phyloP scores from a whole-genome alignment of 2,113 vertebrate genomes.

The Pseudopodoces humilis region DNA sequence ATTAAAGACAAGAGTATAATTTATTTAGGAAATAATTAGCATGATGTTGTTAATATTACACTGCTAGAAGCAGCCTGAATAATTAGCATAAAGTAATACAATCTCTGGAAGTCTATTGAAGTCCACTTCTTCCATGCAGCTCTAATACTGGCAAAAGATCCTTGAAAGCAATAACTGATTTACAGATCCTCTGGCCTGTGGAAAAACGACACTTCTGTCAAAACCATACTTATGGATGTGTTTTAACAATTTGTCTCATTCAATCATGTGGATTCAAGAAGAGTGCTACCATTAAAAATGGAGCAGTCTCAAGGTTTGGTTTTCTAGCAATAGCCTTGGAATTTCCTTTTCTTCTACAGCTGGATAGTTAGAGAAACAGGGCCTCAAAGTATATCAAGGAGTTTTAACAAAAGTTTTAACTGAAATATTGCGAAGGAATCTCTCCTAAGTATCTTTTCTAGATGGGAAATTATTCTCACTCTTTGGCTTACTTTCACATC shows the following conservation, averaged over 20 bases:
- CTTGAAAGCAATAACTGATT: background rate
- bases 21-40: background rate
- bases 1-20: background rate
- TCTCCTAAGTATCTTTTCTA: background rate
- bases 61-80: background rate
- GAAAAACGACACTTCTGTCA: background rate
- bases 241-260: background rate
- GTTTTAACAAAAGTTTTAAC: background rate
- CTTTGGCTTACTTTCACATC: background rate
- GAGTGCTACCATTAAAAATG: background rate
- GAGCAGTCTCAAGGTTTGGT: background rate
- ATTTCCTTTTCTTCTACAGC: background rate
- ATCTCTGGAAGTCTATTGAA: background rate
- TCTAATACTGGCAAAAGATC: background rate
- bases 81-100: background rate
- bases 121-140: background rate
- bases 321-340: background rate
- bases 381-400: background rate
- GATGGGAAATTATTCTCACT: background rate
- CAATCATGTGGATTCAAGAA: background rate
- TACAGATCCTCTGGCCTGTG: background rate
- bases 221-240: background rate
- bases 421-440: background rate
- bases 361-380: background rate
- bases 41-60: background rate